These are phyloP conservation scores for Apomyelois bistriatella DNA, from an alignment of 2,888 invertebrate genomes.

Conservation along the genomic window DNA sequence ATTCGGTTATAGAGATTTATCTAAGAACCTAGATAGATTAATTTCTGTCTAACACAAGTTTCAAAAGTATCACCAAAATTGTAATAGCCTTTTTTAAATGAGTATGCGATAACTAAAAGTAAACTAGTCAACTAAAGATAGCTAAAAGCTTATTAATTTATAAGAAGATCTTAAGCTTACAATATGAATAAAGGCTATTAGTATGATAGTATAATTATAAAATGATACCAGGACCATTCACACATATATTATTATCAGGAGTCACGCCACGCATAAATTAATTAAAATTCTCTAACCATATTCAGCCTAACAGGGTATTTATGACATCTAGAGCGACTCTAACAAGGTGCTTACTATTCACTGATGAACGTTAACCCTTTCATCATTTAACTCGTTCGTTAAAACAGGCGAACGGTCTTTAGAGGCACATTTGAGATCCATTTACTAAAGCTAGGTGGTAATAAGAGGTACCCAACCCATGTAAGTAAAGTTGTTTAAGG, in stretches of 20 bases:
- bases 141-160: no score
- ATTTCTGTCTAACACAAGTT: no score
- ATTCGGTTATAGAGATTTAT: no score
- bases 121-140: no score
- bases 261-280: constrained; percentile 39
- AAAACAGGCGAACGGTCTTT: constrained; percentile 53
- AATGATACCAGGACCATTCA: no score
- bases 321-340: constrained; percentile 60
- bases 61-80: no score
- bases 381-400: constrained; percentile 60
- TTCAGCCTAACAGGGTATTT: constrained; percentile 52
- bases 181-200: no score
- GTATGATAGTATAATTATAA: no score
- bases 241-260: constrained; percentile 5
- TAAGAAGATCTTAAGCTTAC: no score
- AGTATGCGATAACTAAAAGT: no score
- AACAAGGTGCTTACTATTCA: constrained; percentile 67
- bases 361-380: constrained; percentile 56
- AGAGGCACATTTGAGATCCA: constrained; percentile 38
- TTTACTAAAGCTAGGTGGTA: constrained; percentile 51
- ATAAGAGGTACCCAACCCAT: constrained; percentile 33
- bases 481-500: background rate
- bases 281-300: constrained; percentile 41
- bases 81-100: no score
- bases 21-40: no score